Evolutionary conservation across 2,888 invertebrate genomes (phyloP).

Genomic region (Frankliniella intonsa): DNA sequence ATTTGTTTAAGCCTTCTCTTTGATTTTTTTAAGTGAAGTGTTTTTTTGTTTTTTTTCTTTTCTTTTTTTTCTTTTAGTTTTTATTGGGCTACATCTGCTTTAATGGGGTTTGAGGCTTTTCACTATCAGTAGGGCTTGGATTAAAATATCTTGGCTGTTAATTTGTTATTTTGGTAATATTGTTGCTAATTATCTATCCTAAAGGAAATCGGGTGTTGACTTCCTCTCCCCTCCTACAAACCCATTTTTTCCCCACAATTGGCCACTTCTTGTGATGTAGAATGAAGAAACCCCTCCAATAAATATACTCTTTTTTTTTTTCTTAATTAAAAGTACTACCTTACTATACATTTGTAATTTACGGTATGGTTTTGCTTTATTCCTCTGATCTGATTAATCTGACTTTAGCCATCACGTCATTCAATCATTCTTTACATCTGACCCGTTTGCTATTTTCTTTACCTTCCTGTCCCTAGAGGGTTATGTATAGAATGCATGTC

Average conservation of each 20-base stretch:
- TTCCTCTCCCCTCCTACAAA: too few relatives aligned
- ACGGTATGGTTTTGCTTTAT: not conserved
- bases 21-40: not conserved
- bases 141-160: too few relatives aligned
- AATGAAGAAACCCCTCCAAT: conserved; percentile 12
- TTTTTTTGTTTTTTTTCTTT: not conserved
- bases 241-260: not conserved
- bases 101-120: not conserved
- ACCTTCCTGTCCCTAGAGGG: not conserved
- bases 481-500: conserved; percentile 9
- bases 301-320: not conserved
- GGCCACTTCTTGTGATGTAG: not conserved
- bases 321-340: not conserved
- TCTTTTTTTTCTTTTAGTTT: not conserved
- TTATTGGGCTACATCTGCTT: not conserved
- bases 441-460: not conserved
- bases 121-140: too few relatives aligned
- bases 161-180: too few relatives aligned
- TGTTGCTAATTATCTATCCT: not conserved
- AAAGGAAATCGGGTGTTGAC: not conserved
- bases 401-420: not conserved
- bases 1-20: not conserved
- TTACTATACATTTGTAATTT: too few relatives aligned
- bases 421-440: not conserved
- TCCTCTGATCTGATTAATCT: not conserved